Conservation (phyloP, 2,113 vertebrate species). For the Mystacornis crossleyi region DNA sequence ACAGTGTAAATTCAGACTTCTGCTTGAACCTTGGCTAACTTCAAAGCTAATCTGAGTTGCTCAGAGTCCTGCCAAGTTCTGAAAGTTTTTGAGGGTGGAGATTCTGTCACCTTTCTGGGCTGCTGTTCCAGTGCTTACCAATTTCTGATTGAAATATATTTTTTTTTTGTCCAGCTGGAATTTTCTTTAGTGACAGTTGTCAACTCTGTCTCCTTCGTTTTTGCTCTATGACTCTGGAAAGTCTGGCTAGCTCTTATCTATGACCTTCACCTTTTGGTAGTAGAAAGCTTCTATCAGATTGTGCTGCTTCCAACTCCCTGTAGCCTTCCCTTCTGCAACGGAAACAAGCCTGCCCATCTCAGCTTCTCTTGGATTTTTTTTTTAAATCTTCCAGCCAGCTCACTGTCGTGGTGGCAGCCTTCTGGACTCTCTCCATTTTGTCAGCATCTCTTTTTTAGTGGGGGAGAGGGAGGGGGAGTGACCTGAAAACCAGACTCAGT, state of each 20-base stretch:
- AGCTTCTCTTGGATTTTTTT: not conserved
- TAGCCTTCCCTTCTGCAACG: not conserved
- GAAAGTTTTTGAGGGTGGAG: not conserved
- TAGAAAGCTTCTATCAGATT: not conserved
- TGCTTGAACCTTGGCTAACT: not conserved
- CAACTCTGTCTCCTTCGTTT: not conserved
- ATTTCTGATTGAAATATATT: not conserved
- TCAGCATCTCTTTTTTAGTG: not conserved
- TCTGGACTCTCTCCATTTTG: not conserved
- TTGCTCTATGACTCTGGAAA: not conserved
- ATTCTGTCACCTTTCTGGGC: not conserved
- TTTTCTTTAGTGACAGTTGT: not conserved
- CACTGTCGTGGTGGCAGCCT: rapidly evolving
- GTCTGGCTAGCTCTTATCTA: not conserved
- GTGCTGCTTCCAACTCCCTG: not conserved
- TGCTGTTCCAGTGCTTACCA: not conserved
- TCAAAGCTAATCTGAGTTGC: not conserved
- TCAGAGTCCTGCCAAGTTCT: not conserved
- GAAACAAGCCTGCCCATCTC: not conserved
- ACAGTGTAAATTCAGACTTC: not conserved
- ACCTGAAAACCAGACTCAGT: not conserved
- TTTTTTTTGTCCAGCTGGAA: not conserved
- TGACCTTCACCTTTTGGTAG: not conserved
- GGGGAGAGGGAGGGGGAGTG: rapidly evolving
- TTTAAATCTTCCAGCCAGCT: not conserved